phyloP scores from a whole-genome alignment of 2,797 vertebrate species.

The Rhinella marina region DNA sequence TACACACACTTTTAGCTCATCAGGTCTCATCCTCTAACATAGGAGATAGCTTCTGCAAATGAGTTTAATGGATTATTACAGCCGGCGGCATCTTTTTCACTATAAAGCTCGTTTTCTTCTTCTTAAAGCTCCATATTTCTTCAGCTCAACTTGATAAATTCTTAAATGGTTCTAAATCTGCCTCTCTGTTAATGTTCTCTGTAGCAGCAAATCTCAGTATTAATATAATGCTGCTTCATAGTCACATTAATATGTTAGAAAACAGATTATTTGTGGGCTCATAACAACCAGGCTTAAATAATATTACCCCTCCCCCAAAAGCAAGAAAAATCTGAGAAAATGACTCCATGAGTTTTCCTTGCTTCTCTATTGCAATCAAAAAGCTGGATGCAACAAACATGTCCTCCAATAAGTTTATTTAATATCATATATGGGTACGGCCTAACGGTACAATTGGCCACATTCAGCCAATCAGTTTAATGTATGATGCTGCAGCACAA shows the following conservation, averaged over 20 bases:
- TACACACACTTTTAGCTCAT: background rate
- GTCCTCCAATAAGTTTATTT: too few species aligned
- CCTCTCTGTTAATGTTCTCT: conserved; percentile 20
- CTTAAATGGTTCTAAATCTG: conserved; percentile 28
- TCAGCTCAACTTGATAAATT: conserved; percentile 23
- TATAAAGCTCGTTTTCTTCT: background rate
- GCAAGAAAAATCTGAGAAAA: too few species aligned
- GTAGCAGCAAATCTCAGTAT: conserved; percentile 1
- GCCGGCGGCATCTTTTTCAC: background rate
- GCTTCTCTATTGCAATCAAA: too few species aligned
- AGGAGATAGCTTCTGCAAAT: conserved; percentile 12
- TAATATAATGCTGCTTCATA: background rate
- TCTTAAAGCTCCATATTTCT: conserved; percentile 28
- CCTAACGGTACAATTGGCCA: too few species aligned
- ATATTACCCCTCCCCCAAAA: background rate
- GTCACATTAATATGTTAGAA: background rate
- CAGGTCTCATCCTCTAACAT: background rate
- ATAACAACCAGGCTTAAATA: background rate
- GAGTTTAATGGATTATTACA: conserved; percentile 38
- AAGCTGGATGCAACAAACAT: too few species aligned
- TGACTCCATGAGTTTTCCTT: too few species aligned
- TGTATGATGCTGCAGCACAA: too few species aligned
- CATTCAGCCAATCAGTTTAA: too few species aligned
- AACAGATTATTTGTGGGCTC: background rate
- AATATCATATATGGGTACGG: too few species aligned